phyloP scores from a whole-genome alignment of 2,113 vertebrate species.

The Todiramphus chloris region DNA sequence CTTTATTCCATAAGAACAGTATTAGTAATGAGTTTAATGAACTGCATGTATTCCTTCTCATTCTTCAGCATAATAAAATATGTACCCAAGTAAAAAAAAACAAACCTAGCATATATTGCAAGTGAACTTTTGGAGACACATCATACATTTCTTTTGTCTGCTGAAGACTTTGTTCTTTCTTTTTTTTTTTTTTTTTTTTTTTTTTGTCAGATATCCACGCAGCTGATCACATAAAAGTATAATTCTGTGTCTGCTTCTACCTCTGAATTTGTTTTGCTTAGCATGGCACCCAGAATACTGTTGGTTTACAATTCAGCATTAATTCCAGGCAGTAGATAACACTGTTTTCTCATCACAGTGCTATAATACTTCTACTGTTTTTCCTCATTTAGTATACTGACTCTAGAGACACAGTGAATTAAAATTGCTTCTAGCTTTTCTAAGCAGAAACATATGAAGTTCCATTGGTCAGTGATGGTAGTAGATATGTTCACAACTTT shows the following conservation, averaged over 20 bases:
- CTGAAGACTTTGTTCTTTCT: background rate
- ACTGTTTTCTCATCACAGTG: background rate
- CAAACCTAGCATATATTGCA: background rate
- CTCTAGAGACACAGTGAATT: background rate
- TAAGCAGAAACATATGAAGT: background rate
- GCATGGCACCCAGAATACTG: background rate
- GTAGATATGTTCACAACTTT: background rate
- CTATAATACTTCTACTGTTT: background rate
- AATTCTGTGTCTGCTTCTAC: background rate
- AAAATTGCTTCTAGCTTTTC: conserved; percentile 12
- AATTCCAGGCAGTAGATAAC: background rate
- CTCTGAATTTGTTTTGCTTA: background rate
- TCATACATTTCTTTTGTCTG: background rate
- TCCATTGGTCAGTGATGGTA: background rate
- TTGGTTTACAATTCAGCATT: background rate
- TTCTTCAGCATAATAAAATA: background rate
- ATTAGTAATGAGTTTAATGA: background rate
- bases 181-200: too few relatives aligned
- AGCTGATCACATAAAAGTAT: background rate
- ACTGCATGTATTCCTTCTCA: background rate
- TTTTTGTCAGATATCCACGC: background rate
- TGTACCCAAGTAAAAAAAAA: background rate
- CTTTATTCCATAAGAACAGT: background rate
- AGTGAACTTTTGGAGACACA: background rate
- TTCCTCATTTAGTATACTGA: background rate